Evolutionary conservation across 1,140 invertebrate genomes (phyloP).

Genomic region (Drosophila subpulchrella): DNA sequence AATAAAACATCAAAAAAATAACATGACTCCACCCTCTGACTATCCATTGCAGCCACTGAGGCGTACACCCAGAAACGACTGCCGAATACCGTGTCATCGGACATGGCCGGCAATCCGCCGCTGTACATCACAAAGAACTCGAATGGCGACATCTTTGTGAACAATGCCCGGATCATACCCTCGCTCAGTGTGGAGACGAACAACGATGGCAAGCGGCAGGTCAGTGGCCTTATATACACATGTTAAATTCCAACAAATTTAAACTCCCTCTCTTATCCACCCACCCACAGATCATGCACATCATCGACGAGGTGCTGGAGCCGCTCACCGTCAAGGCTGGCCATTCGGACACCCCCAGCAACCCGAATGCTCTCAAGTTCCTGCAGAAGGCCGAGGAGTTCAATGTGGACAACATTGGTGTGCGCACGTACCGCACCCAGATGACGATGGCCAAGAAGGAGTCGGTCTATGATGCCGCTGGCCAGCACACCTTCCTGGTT

Average conservation of each 20-base stretch:
- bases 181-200: slow-evolving; percentile 88
- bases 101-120: slow-evolving; percentile 92
- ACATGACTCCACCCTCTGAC: slow-evolving; percentile 8
- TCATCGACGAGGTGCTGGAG: slow-evolving; percentile 92
- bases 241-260: slow-evolving; percentile 1
- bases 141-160: slow-evolving; percentile 91
- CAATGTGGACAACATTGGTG: slow-evolving; percentile 88
- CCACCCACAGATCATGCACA: slow-evolving; percentile 89
- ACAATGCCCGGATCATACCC: slow-evolving; percentile 91
- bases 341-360: slow-evolving; percentile 87
- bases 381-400: slow-evolving; percentile 90
- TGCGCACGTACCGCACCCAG: slow-evolving; percentile 90
- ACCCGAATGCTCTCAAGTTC: slow-evolving; percentile 92
- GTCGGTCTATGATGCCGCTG: slow-evolving; percentile 90
- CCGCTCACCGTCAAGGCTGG: slow-evolving; percentile 88
- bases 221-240: slow-evolving; percentile 75
- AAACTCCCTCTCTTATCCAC: slow-evolving; percentile 1
- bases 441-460: slow-evolving; percentile 89
- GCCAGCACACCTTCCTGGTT: slow-evolving; percentile 94
- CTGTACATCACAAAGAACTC: slow-evolving; percentile 90
- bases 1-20: slow-evolving; percentile 31
- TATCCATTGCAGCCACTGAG: slow-evolving; percentile 87
- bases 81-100: slow-evolving; percentile 88
- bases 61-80: slow-evolving; percentile 89
- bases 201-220: slow-evolving; percentile 88